phyloP scores from a whole-genome alignment of 2,113 vertebrate species.

The Prionailurus viverrinus region DNA sequence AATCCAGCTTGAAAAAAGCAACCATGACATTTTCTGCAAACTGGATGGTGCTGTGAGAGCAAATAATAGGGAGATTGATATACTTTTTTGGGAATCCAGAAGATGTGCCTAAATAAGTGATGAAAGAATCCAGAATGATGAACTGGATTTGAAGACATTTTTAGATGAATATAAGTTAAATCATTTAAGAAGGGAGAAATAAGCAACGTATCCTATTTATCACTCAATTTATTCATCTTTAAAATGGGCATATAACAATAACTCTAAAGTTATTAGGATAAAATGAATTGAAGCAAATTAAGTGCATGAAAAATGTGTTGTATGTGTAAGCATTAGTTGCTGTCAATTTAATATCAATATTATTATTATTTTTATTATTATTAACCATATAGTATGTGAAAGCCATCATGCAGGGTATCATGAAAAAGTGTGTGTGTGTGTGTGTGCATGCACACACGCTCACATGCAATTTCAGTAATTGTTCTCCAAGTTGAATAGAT shows the following conservation, averaged over 20 bases:
- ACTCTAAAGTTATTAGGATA: background rate
- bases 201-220: background rate
- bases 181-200: background rate
- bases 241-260: background rate
- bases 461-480: background rate
- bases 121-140: background rate
- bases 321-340: background rate
- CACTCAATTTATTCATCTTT: background rate
- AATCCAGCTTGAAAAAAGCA: background rate
- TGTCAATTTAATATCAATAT: background rate
- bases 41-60: background rate
- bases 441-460: too few species aligned
- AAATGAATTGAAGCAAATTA: background rate
- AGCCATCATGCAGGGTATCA: background rate
- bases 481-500: background rate
- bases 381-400: background rate
- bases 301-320: background rate
- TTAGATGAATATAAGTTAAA: background rate
- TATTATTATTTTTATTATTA: background rate
- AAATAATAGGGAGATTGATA: background rate
- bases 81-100: background rate
- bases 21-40: background rate
- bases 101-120: background rate
- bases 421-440: background rate
- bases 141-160: background rate